Evolutionary conservation across 2,888 invertebrate species (phyloP), one percentile per base, ranked within the genome.

Genomic region (Xanthorhoe spadicearia): DNA sequence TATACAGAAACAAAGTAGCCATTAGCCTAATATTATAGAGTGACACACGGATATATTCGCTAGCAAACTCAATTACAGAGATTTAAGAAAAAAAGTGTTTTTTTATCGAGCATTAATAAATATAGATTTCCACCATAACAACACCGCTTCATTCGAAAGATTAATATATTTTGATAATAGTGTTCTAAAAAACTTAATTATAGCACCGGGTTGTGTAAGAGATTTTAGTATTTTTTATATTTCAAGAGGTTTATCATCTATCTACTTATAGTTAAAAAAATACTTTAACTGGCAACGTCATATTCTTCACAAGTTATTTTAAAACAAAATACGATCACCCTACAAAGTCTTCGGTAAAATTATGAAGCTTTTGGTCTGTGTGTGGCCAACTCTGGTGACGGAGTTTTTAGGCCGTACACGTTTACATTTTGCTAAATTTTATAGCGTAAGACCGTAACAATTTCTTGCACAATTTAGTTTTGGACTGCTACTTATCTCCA

Each of bases 1-100:
- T 69, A 59, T 58, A 57, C 59, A 55, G 59, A 61, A 61, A 61
- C 60, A 64, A 71, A 69, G 68, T 60, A 49, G 28, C 60, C 69
- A 72, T 72, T 72, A 69, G 58, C 58, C 46, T 68, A 64, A 61
- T 61, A 48, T 43, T 23, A 23, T n/a, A 2, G 43, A 48, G 56
- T 48, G 65, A 69, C 56, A 66, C 66, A 69, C 71, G 46, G 48
- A 10, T 1, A 10, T n/a, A 8, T 18, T 59, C 5, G 23, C 2
- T 46, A 28, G 52, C 50, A 10, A 64, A 57, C 59, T 38, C 35
- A 49, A 46, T n/a, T 2, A 28, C 15, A 15, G 48, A 46, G 48
- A n/a, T 7, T 32, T 17, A 2, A 23, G 4, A 3, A 23, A 23
- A 23, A 23, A 23, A n/a, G n/a, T n/a, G n/a, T n/a, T n/a, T 28